Percentiles rank a stretch among this genome's conserved stretches.
These are phyloP conservation scores for Tringa solitaria DNA, from an alignment of 2,113 vertebrate genomes.

Conservation along the genomic window DNA sequence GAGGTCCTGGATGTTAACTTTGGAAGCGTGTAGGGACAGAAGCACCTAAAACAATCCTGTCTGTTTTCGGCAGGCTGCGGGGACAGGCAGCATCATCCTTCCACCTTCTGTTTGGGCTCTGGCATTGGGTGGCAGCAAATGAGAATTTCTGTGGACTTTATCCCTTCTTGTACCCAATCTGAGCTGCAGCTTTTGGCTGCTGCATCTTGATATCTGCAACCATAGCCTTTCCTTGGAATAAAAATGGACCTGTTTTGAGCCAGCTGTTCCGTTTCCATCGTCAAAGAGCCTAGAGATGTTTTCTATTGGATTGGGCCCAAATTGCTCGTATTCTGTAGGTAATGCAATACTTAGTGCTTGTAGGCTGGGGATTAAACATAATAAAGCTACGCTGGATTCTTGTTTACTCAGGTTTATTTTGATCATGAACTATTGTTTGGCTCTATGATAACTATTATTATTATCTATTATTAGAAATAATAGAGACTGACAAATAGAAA, in stretches of 20 bases:
- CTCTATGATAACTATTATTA: not conserved
- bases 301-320: not conserved
- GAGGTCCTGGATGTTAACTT: not conserved
- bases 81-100: not conserved
- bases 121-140: not conserved
- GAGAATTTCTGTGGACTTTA: not conserved
- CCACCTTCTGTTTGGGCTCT: fast-evolving
- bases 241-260: not conserved
- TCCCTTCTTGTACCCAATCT: not conserved
- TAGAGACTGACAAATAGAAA: not conserved
- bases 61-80: not conserved
- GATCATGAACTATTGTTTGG: not conserved
- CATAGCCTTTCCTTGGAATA: not conserved
- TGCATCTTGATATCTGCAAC: not conserved
- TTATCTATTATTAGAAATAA: not conserved
- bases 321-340: not conserved
- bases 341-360: not conserved
- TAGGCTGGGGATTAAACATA: not conserved
- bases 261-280: not conserved
- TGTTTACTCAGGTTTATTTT: not conserved
- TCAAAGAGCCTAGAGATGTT: not conserved
- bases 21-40: not conserved
- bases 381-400: not conserved
- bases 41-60: not conserved
- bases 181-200: not conserved